These are phyloP conservation scores for Cyanocitta stelleri DNA, from an alignment of 2,113 vertebrate genomes.

Conservation along the genomic window DNA sequence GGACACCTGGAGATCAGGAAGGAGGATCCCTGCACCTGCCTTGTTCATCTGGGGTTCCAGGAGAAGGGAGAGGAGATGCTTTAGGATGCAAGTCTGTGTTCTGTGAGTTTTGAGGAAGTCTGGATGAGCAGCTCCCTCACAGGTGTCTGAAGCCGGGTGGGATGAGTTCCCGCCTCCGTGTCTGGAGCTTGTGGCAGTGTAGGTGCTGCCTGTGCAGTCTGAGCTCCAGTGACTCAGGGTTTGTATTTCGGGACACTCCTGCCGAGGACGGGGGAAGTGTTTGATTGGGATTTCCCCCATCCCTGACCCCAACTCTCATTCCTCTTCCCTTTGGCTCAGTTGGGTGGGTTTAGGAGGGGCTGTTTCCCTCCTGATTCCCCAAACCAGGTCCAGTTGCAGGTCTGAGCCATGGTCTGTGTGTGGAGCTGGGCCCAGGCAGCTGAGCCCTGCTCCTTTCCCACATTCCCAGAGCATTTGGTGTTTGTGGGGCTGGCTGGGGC, in stretches of 20 bases:
- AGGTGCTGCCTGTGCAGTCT: not conserved
- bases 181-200: not conserved
- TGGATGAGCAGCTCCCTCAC: not conserved
- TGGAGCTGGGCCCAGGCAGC: not conserved
- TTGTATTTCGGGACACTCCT: accelerated
- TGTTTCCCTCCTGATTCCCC: not conserved
- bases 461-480: accelerated
- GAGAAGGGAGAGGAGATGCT: not conserved
- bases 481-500: not conserved
- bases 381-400: not conserved
- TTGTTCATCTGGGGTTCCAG: accelerated
- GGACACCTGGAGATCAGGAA: not conserved
- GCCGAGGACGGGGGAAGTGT: not conserved
- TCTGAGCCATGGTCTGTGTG: not conserved
- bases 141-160: not conserved
- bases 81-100: not conserved
- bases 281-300: not conserved
- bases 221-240: not conserved
- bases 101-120: not conserved
- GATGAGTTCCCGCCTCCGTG: not conserved
- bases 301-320: not conserved
- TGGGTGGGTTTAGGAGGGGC: not conserved
- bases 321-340: not conserved
- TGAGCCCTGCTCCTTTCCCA: not conserved
- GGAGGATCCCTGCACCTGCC: not conserved